phyloP scores from a whole-genome alignment of 2,888 invertebrate genomes.

The Scaptodrosophila latifasciaeformis region DNA sequence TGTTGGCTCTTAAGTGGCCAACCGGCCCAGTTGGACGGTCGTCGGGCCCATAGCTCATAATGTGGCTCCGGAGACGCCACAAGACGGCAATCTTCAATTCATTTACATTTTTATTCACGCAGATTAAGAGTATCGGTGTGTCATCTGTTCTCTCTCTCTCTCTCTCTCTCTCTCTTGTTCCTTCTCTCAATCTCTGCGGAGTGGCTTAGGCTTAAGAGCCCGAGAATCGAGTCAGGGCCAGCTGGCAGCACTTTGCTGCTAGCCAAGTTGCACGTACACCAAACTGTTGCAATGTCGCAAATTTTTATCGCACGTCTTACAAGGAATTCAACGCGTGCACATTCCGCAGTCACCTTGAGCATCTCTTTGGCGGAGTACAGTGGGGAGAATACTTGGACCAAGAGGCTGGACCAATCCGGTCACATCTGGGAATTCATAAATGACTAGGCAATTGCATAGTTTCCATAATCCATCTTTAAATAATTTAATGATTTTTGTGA shows the following conservation, averaged over 20 bases:
- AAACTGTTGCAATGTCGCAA: slow-evolving; percentile 72
- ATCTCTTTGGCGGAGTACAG: slow-evolving; percentile 31
- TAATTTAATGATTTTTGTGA: too few species aligned
- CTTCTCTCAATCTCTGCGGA: slow-evolving; percentile 32
- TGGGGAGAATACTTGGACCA: slow-evolving; percentile 22
- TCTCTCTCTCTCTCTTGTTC: too few species aligned
- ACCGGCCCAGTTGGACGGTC: too few species aligned
- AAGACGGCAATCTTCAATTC: slow-evolving; percentile 65
- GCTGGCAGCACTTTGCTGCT: slow-evolving; percentile 29
- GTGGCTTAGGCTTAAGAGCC: slow-evolving; percentile 61
- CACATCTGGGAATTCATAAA: too few species aligned
- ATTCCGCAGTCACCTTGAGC: slow-evolving; percentile 60
- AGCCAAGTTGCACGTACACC: slow-evolving; percentile 48
- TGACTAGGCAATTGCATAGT: too few species aligned
- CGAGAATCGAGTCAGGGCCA: slow-evolving; percentile 42
- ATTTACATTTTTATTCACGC: slow-evolving; percentile 73
- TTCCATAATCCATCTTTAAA: too few species aligned
- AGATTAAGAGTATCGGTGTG: slow-evolving; percentile 71
- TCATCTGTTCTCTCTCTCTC: slow-evolving; percentile 53
- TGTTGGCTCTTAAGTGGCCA: slow-evolving; percentile 46
- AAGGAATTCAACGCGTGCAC: slow-evolving; percentile 71
- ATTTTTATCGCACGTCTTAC: slow-evolving; percentile 73
- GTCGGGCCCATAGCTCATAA: slow-evolving; percentile 55
- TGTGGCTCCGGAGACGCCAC: slow-evolving; percentile 34
- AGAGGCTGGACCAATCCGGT: too few species aligned